These are phyloP conservation scores for Archips xylosteana DNA, from an alignment of 2,888 invertebrate species.

Conservation along the genomic window DNA sequence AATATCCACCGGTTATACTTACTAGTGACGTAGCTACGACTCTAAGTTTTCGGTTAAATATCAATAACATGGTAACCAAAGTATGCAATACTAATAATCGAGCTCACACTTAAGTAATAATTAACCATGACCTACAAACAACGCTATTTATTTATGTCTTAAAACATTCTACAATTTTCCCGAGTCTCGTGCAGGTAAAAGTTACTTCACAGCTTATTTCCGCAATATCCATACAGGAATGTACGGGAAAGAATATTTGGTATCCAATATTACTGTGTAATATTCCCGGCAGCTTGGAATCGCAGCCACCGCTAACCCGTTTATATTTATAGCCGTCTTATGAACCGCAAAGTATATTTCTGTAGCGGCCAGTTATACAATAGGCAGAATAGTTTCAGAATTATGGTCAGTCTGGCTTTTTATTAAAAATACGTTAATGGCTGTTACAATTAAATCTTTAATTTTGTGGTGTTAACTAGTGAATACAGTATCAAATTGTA, in stretches of 20 bases:
- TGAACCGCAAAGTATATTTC: constrained; percentile 50
- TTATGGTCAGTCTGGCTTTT: constrained; percentile 27
- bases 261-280: constrained; percentile 33
- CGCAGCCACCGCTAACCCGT: constrained; percentile 50
- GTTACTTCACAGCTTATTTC: constrained; percentile 15
- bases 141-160: background rate
- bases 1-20: too few species aligned
- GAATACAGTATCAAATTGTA: background rate
- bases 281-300: constrained; percentile 49
- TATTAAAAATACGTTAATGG: constrained; percentile 17
- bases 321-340: constrained; percentile 67
- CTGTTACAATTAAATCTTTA: background rate
- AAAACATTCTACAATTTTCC: background rate
- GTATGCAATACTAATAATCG: too few species aligned
- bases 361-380: constrained; percentile 18
- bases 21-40: too few species aligned
- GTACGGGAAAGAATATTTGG: constrained; percentile 17
- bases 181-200: background rate
- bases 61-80: too few species aligned
- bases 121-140: too few species aligned
- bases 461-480: constrained; percentile 6
- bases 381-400: constrained; percentile 22
- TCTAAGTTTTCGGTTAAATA: too few species aligned
- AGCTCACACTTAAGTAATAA: too few species aligned
- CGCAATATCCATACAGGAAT: constrained; percentile 26